A percentile compares a stretch with the other conserved stretches of the same genome.
phyloP scores from a whole-genome alignment of 2,888 invertebrate genomes.

The Pollenia angustigena region DNA sequence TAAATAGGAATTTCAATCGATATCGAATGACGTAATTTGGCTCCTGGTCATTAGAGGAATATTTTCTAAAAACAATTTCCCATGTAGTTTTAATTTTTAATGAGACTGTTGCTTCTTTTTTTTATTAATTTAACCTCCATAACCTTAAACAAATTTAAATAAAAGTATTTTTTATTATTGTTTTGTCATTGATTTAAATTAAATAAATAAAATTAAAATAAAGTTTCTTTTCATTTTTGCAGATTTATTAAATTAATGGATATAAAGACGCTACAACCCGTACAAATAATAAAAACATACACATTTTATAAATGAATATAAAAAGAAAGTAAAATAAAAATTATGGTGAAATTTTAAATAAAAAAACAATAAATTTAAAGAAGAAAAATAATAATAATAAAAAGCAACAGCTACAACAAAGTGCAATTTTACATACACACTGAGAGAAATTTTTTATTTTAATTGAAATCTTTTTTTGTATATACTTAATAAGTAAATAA shows the following conservation, averaged over 20 bases:
- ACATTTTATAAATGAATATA: conserved; percentile 54
- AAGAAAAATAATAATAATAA: not conserved
- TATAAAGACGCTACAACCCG: conserved; percentile 45
- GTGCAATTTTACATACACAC: conserved; percentile 55
- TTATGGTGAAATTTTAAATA: conserved; percentile 55
- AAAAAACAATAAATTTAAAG: conserved; percentile 43
- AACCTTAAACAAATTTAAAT: conserved; percentile 63
- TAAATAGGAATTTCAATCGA: too few relatives aligned
- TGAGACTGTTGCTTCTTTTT: not conserved
- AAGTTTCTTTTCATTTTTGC: conserved; percentile 63
- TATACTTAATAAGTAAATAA: conserved; percentile 55
- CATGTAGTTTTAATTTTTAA: conserved; percentile 1
- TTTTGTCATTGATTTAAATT: conserved; percentile 71
- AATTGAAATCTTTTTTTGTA: conserved; percentile 32
- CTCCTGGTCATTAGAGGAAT: not conserved
- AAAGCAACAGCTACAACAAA: conserved; percentile 59
- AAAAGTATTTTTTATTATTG: conserved; percentile 48
- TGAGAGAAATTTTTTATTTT: conserved; percentile 20
- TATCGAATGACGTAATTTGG: too few relatives aligned
- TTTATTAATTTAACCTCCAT: conserved; percentile 70
- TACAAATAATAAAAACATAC: conserved; percentile 53
- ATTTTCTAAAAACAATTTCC: not conserved
- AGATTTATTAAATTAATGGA: conserved; percentile 66
- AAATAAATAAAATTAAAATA: conserved; percentile 60
- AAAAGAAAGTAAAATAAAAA: conserved; percentile 47